Conservation (phyloP, 2,888 invertebrate species). For the Epinotia demarniana region DNA sequence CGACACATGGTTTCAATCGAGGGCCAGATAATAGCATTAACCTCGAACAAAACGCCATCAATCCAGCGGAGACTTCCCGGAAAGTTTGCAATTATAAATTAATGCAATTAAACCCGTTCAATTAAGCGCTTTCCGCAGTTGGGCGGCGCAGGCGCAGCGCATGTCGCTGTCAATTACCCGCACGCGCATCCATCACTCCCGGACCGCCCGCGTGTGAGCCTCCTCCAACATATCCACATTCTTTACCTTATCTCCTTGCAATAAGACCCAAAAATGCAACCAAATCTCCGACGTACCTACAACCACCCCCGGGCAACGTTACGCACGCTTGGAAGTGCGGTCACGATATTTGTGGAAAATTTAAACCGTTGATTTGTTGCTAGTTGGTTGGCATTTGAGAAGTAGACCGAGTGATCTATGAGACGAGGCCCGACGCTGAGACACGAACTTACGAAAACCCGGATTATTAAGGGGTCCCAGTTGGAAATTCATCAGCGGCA, state of each 20-base stretch:
- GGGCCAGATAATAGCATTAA: conserved; percentile 30
- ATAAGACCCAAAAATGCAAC: not conserved
- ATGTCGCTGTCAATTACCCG: conserved; percentile 46
- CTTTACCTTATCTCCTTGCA: conserved; percentile 1
- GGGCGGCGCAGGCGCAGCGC: conserved; percentile 32
- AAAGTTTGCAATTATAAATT: conserved; percentile 23
- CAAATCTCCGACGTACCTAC: not conserved
- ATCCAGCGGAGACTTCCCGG: conserved; percentile 15
- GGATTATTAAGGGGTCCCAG: conserved; percentile 18
- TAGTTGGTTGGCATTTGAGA: conserved; percentile 32
- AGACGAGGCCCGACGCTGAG: not conserved
- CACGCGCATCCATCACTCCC: conserved; percentile 40
- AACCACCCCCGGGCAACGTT: conserved; percentile 23
- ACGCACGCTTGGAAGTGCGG: conserved; percentile 27
- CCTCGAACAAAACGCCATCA: conserved; percentile 21
- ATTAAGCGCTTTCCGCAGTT: conserved; percentile 12
- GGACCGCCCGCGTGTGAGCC: conserved; percentile 20
- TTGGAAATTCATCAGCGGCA: conserved; percentile 16
- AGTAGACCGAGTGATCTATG: conserved; percentile 37
- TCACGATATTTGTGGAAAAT: conserved; percentile 42
- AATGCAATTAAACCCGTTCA: conserved; percentile 38
- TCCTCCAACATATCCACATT: not conserved
- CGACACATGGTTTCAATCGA: not conserved
- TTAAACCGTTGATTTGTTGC: conserved; percentile 39
- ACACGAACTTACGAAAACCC: conserved; percentile 20